Evolutionary conservation across 2,888 invertebrate genomes (phyloP), one percentile per base, ranked within the genome.

Genomic region (Tridacna crocea): DNA sequence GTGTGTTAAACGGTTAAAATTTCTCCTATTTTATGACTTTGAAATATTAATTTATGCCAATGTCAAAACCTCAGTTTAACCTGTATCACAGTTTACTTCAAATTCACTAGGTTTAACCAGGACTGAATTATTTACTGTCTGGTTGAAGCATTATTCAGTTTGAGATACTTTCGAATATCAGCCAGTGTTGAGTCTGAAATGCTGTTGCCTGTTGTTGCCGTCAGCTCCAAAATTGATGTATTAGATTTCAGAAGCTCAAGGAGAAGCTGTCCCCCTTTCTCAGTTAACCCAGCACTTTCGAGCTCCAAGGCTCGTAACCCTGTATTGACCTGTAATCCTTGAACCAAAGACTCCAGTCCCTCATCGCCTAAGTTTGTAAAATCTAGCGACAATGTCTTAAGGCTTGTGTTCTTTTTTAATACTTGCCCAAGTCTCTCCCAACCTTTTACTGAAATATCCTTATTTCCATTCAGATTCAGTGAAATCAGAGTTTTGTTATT

Each of bases 361-460:
- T 86, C 87, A 83, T 93, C 91, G 0, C 92, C 92, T 15, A 93
- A 83, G 0, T 81, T 80, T 77, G 91, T 92, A 77, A 91, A 90
- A 80, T 93, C 92, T 22, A 93, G 75, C 0, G 90, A 88, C 65
- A 93, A 74, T 4, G 90, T 89, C 58, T 87, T 78, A 17, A 92
- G 76, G n/a, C 82, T 87, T 11, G 63, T 86, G 85, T 92, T 93
- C 63, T 83, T 82, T 55, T 79, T 81, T n/a, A 93, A 82, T 19
- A 92, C 90, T 55, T 91, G 80, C 0, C 90, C 91, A 0, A 93
- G 76, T 22, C 77, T 82, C 60, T 80, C 79, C 93, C 93, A 93
- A 11, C 92, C 93, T 0, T 75, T 61, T 4, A 83, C 60, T 11
- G 86, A 83, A n/a, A 93, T 80, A 12, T 82, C 78, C 15, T 77